These are phyloP conservation scores for Aleiodes leptofemur DNA, from an alignment of 2,888 invertebrate genomes.

Conservation along the genomic window DNA sequence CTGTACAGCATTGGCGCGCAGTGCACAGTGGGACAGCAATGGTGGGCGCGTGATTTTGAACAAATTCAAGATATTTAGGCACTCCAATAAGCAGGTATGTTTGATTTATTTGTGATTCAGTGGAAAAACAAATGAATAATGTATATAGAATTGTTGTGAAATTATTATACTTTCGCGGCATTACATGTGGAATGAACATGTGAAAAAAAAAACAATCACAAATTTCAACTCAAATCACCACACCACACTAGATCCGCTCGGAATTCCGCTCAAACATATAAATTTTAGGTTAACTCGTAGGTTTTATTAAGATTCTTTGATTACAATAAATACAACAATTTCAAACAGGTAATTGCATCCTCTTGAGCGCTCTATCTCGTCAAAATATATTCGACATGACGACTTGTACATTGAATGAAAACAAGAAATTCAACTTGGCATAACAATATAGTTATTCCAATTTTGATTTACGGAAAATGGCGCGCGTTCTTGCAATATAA, in stretches of 20 bases:
- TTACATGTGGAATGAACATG: neutral
- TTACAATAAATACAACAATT: neutral
- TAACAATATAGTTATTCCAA: constrained; percentile 45
- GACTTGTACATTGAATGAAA: too few relatives aligned
- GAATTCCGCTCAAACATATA: constrained; percentile 65
- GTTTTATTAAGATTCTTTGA: neutral
- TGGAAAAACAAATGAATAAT: constrained; percentile 16
- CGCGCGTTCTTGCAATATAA: constrained; percentile 72
- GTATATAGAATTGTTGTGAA: neutral
- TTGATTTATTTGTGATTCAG: constrained; percentile 23
- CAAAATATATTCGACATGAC: neutral
- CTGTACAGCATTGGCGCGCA: constrained; percentile 63
- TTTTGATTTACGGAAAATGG: constrained; percentile 71
- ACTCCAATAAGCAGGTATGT: constrained; percentile 52
- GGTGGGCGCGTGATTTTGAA: constrained; percentile 78
- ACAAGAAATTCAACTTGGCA: constrained; percentile 28
- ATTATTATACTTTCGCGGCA: too few relatives aligned
- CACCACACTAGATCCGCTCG: constrained; percentile 56
- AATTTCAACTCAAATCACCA: constrained; percentile 63
- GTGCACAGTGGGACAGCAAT: constrained; percentile 74
- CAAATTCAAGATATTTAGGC: constrained; percentile 70
- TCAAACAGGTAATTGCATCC: neutral
- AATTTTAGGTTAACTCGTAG: constrained; percentile 69
- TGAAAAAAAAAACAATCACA: constrained; percentile 43
- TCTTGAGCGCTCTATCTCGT: too few relatives aligned